Percentiles rank a stretch among this genome's conserved stretches.
Conservation (phyloP, 1,140 invertebrate species). For the Argopecten irradians region DNA sequence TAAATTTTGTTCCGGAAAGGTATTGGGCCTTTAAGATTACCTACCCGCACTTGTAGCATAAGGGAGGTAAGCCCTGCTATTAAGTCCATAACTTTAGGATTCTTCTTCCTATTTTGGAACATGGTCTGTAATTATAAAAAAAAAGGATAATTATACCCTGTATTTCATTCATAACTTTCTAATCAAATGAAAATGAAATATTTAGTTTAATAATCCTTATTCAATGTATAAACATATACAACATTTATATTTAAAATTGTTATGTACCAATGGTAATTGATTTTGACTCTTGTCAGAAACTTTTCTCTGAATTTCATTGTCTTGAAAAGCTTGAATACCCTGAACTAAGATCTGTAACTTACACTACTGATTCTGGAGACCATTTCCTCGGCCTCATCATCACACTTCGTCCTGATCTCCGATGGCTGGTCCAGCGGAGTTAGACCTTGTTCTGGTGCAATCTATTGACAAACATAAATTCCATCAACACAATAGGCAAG, state of each 20-base stretch:
- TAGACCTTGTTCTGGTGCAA: slow-evolving; percentile 91
- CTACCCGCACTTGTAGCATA: slow-evolving; percentile 92
- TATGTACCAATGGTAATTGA: neutral
- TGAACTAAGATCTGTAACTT: slow-evolving; percentile 26
- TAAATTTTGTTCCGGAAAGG: neutral
- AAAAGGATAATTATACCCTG: neutral
- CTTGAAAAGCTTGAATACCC: neutral
- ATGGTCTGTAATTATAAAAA: slow-evolving; percentile 59
- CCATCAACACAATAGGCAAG: too few species aligned
- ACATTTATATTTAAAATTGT: neutral
- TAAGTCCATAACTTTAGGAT: slow-evolving; percentile 81
- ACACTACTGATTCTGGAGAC: slow-evolving; percentile 85
- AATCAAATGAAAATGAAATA: slow-evolving; percentile 67
- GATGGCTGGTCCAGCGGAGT: slow-evolving; percentile 91
- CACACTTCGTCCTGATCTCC: slow-evolving; percentile 90
- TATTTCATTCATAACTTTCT: slow-evolving; percentile 15
- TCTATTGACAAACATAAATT: slow-evolving; percentile 73
- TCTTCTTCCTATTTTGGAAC: slow-evolving; percentile 71
- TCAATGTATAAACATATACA: neutral
- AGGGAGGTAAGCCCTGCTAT: slow-evolving; percentile 93
- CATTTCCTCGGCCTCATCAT: slow-evolving; percentile 88
- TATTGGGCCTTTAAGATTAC: slow-evolving; percentile 25
- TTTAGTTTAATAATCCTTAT: neutral
- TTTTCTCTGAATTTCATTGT: too few species aligned
- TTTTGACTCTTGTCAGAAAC: neutral